Evolutionary conservation across 2,888 invertebrate species (phyloP).

Genomic region (Diogma glabrata): DNA sequence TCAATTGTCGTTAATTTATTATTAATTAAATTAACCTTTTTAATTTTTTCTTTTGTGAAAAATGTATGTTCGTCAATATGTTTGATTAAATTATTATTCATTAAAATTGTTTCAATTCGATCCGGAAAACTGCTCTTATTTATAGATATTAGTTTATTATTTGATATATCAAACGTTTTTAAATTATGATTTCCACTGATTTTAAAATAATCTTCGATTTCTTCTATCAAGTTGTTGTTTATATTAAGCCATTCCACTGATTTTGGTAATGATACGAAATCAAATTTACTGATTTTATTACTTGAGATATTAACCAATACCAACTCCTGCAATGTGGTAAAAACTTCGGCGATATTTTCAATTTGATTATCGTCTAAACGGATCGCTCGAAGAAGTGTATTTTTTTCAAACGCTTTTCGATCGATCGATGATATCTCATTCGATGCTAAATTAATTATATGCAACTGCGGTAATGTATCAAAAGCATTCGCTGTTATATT

Average conservation of each 20-base stretch:
- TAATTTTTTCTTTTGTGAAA: slow-evolving; percentile 54
- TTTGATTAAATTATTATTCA: slow-evolving; percentile 63
- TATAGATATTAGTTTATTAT: slow-evolving; percentile 56
- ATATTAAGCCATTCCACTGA: slow-evolving; percentile 70
- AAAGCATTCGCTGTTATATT: slow-evolving; percentile 66
- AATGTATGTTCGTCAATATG: slow-evolving; percentile 59
- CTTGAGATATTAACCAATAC: slow-evolving; percentile 72
- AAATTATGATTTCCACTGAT: slow-evolving; percentile 51
- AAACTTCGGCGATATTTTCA: slow-evolving; percentile 64
- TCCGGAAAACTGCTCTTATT: slow-evolving; percentile 59
- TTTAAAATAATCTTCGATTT: slow-evolving; percentile 60
- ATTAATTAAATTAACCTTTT: slow-evolving; percentile 63
- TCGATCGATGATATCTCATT: slow-evolving; percentile 67
- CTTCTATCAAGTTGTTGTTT: slow-evolving; percentile 65
- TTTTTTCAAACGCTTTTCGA: slow-evolving; percentile 63
- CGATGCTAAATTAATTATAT: slow-evolving; percentile 67
- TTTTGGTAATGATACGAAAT: slow-evolving; percentile 64
- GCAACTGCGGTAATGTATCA: slow-evolving; percentile 54
- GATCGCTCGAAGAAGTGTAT: slow-evolving; percentile 60
- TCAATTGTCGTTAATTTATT: slow-evolving; percentile 63
- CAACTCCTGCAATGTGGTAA: slow-evolving; percentile 58
- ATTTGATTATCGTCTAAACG: slow-evolving; percentile 66
- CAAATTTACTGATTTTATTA: slow-evolving; percentile 66
- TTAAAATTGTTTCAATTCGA: slow-evolving; percentile 55
- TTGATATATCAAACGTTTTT: slow-evolving; percentile 66